These are phyloP conservation scores for Cossypha niveicapilla DNA, from an alignment of 2,797 vertebrate species.

Conservation along the genomic window DNA sequence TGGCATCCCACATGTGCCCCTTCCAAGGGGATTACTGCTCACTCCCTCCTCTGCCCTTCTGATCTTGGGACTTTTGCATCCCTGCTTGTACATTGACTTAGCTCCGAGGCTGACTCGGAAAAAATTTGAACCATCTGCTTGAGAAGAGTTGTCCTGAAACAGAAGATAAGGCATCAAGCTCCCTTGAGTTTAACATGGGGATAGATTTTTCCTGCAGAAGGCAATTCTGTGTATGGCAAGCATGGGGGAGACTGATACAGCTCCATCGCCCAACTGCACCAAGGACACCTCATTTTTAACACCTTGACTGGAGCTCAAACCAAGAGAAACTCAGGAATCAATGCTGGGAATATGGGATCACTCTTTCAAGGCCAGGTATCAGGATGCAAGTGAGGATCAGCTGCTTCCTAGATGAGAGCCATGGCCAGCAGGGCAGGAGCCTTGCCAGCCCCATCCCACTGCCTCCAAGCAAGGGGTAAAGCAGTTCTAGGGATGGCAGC, in stretches of 20 bases:
- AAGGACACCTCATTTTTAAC: accelerated
- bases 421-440: neutral
- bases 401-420: neutral
- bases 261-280: neutral
- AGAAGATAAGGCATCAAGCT: neutral
- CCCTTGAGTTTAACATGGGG: neutral
- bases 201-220: neutral
- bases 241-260: neutral
- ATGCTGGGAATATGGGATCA: neutral
- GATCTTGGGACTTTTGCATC: neutral
- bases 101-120: neutral
- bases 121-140: neutral
- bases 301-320: neutral
- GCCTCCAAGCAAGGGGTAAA: neutral
- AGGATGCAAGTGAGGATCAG: neutral
- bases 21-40: neutral
- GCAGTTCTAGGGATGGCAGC: neutral
- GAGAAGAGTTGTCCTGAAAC: neutral
- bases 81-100: neutral
- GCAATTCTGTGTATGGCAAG: neutral
- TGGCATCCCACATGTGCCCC: neutral
- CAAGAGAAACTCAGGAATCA: neutral
- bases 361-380: neutral
- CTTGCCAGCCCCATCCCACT: neutral
- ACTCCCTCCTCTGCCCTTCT: neutral